phyloP scores from a whole-genome alignment of 2,113 vertebrate genomes.

The Nycticebus coucang region DNA sequence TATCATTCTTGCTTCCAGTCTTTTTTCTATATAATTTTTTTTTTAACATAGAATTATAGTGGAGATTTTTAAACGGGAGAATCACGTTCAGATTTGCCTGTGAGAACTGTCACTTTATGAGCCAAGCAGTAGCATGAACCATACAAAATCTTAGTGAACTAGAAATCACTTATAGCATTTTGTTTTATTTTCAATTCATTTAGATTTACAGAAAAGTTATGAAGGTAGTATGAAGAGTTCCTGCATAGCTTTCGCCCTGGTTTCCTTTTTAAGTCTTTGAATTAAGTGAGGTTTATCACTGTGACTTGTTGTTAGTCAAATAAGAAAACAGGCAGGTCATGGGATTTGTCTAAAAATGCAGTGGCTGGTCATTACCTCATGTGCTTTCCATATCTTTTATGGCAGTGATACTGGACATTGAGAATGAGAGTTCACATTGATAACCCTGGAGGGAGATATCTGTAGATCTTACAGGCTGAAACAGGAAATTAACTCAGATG shows the following conservation, averaged over 20 bases:
- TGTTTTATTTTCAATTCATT: not conserved
- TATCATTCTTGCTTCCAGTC: not conserved
- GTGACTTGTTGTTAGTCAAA: not conserved
- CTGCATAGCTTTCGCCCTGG: not conserved
- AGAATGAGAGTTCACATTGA: not conserved
- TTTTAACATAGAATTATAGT: not conserved
- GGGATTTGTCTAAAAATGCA: not conserved
- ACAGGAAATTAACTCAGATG: conserved; percentile 61
- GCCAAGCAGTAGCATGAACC: not conserved
- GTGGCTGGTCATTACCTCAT: too few relatives aligned
- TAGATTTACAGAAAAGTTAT: not conserved
- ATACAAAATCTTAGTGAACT: not conserved
- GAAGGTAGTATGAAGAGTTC: not conserved
- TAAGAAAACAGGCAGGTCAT: not conserved
- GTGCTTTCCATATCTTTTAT: too few relatives aligned
- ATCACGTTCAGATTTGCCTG: not conserved
- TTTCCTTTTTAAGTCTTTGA: not conserved
- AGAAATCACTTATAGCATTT: not conserved
- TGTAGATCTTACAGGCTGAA: not conserved
- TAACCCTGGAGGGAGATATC: not conserved
- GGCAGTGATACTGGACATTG: not conserved
- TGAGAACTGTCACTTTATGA: not conserved
- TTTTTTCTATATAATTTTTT: not conserved
- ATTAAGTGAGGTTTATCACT: not conserved
- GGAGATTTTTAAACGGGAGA: not conserved